phyloP scores from a whole-genome alignment of 2,888 invertebrate species.

The Metopia argyrocephala region DNA sequence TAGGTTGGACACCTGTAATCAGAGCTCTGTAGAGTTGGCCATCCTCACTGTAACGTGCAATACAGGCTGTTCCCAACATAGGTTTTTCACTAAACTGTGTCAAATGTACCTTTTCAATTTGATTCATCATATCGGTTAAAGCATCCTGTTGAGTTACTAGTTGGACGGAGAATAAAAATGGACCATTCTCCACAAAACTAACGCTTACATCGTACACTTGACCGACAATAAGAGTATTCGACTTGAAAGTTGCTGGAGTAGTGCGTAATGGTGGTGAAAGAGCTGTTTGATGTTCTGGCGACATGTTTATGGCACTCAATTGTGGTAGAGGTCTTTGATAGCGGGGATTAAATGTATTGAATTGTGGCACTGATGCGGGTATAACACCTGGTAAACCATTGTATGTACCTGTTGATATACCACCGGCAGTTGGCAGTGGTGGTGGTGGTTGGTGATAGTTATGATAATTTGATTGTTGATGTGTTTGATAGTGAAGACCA shows the following conservation, averaged over 20 bases:
- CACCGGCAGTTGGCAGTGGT: constrained; percentile 40
- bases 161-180: constrained; percentile 87
- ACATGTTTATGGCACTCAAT: constrained; percentile 56
- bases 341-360: constrained; percentile 61
- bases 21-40: constrained; percentile 87
- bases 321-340: constrained; percentile 62
- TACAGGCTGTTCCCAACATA: constrained; percentile 87
- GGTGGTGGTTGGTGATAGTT: constrained; percentile 39
- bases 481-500: constrained; percentile 58
- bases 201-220: constrained; percentile 85
- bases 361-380: constrained; percentile 50
- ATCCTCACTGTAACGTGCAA: constrained; percentile 86
- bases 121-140: constrained; percentile 85
- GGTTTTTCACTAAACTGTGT: constrained; percentile 84
- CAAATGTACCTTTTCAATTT: constrained; percentile 83
- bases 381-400: constrained; percentile 54
- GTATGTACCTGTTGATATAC: constrained; percentile 36
- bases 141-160: constrained; percentile 82
- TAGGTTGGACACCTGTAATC: constrained; percentile 85
- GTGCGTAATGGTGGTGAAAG: constrained; percentile 57
- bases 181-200: constrained; percentile 89
- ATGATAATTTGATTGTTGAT: constrained; percentile 11
- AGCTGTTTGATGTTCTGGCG: constrained; percentile 54
- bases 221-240: constrained; percentile 79
- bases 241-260: constrained; percentile 74